Evolutionary conservation across 2,888 invertebrate species (phyloP), one percentile per base, ranked within the genome.

Genomic region (Troides aeacus): DNA sequence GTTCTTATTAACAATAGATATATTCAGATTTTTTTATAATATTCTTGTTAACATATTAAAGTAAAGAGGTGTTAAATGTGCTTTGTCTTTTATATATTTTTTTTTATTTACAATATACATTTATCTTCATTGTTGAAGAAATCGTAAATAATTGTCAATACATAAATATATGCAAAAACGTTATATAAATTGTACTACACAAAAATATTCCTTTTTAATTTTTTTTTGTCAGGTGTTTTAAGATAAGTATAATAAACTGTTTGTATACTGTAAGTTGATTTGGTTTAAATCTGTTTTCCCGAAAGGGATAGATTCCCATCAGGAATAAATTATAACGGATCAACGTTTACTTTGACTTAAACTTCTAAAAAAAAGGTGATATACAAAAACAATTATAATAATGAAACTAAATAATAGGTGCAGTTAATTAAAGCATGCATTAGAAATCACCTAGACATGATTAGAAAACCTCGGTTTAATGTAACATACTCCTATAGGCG

Each of bases 81-180:
- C n/a, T 8, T 10, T 12, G 50, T 57, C 4, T 56, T 57, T 21
- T n/a, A 57, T 57, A 57, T 57, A 57, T 17, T 42, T 57, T 64
- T 57, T 64, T 64, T 42, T 53, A 60, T 56, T 21, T 53, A 50
- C 57, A 57, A 57, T 50, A 23, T 60, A 50, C 30, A 23, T 62
- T 57, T n/a, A 17, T 21, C 50, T 50, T 50, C 15, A 15, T 17
- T 50, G 50, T 50, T 15, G 18, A 50, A 50, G 17, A 15, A 50
- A 50, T 50, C 50, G 15, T 50, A 15, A 50, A 50, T 50, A 50
- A 17, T 39, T 39, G 10, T 50, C 50, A 18, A 50, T 50, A 12
- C 50, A 50, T 50, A 50, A 50, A 39, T 18, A 50, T 39, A 62
- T 42, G 53, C 78, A 80, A 30, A 82, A 50, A 12, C 17, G 10